Evolutionary conservation across 2,797 vertebrate species (phyloP).

Genomic region (Manis javanica): DNA sequence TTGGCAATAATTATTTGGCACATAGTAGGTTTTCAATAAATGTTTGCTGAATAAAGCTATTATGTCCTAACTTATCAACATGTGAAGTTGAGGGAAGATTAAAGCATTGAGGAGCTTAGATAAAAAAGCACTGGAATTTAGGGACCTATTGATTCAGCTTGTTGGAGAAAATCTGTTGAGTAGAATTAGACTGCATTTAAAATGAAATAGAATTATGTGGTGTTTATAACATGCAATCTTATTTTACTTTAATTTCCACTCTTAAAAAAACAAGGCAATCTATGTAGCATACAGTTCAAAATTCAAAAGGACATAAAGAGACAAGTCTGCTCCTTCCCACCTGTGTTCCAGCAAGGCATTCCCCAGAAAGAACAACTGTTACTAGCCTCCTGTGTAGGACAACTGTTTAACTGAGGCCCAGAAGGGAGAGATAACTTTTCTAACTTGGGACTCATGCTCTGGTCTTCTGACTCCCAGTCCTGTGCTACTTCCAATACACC

Average conservation of each 20-base stretch:
- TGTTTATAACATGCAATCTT: constrained; percentile 40
- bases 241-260: constrained; percentile 22
- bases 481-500: not conserved
- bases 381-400: not conserved
- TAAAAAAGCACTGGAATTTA: not conserved
- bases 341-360: not conserved
- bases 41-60: constrained; percentile 66
- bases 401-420: not conserved
- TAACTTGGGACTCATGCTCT: not conserved
- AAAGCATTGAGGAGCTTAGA: constrained; percentile 36
- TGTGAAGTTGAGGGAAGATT: constrained; percentile 48
- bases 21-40: constrained; percentile 67
- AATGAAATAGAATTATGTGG: not conserved
- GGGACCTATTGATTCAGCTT: not conserved
- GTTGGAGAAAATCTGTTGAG: not conserved
- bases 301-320: constrained; percentile 28
- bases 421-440: not conserved
- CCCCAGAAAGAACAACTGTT: not conserved
- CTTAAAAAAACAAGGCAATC: constrained; percentile 46
- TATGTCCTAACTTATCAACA: constrained; percentile 53
- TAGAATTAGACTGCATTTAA: constrained; percentile 29
- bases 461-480: not conserved
- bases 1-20: constrained; percentile 77
- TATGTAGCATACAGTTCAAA: not conserved
- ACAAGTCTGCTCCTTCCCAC: not conserved